phyloP scores from a whole-genome alignment of 1,140 invertebrate genomes.

The Whitmania pigra region DNA sequence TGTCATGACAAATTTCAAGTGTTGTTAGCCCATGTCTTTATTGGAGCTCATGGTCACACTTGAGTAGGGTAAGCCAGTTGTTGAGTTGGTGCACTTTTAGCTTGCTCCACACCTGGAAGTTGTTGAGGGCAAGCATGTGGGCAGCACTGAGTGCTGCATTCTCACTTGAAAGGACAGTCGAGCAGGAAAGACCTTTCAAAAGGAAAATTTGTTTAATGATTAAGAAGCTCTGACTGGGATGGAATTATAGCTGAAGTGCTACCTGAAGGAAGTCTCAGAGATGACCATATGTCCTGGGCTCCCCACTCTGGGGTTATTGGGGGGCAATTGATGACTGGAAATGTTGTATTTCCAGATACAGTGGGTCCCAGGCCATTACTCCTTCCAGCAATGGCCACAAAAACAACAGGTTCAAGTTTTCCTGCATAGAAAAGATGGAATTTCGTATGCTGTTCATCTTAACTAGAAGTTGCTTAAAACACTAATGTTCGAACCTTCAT shows the following conservation, averaged over 20 bases:
- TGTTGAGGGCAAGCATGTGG: conserved; percentile 68
- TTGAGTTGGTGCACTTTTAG: conserved; percentile 66
- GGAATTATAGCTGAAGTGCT: not conserved
- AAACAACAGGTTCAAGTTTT: conserved; percentile 59
- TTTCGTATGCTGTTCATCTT: no score
- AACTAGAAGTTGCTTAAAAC: not conserved
- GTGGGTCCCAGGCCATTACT: conserved; percentile 94
- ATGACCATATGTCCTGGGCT: conserved; percentile 81
- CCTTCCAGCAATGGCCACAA: conserved; percentile 86
- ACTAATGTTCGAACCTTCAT: conserved; percentile 53
- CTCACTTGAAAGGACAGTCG: conserved; percentile 80
- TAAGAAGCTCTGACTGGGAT: not conserved
- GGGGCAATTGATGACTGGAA: conserved; percentile 92
- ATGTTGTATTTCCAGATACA: conserved; percentile 73
- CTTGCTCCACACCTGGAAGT: conserved; percentile 77
- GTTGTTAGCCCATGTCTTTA: no score
- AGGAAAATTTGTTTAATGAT: not conserved
- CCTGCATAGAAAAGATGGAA: conserved; percentile 30
- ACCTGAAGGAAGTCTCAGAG: conserved; percentile 82
- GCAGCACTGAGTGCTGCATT: conserved; percentile 78
- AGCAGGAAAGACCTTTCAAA: conserved; percentile 65
- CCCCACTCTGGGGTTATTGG: conserved; percentile 57
- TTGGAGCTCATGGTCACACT: no score
- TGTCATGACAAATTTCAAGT: no score
- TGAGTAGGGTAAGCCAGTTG: conserved; percentile 45